These are phyloP conservation scores for Hirtodrosophila confusa DNA, from an alignment of 2,888 invertebrate species.

Conservation along the genomic window DNA sequence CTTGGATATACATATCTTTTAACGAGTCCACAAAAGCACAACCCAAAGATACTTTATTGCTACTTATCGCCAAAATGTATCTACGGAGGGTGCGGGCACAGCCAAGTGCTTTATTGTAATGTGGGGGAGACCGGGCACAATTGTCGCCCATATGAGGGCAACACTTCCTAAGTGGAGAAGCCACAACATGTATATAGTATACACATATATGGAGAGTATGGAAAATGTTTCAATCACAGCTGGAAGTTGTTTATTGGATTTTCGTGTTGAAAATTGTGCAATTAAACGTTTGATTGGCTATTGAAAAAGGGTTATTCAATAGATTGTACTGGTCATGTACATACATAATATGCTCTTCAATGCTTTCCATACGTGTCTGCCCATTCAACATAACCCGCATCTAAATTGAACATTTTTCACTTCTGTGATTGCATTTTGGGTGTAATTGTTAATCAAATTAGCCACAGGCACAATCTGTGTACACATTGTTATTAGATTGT, in stretches of 20 bases:
- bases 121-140: constrained; percentile 15
- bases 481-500: constrained; percentile 50
- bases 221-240: constrained; percentile 59
- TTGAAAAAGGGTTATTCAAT: constrained; percentile 59
- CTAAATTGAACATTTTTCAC: not conserved
- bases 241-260: constrained; percentile 40
- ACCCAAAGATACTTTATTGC: constrained; percentile 66
- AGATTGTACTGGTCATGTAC: constrained; percentile 24
- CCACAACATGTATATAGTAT: not conserved
- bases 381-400: constrained; percentile 33
- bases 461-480: constrained; percentile 58
- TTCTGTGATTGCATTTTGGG: constrained; percentile 30
- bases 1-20: constrained; percentile 46
- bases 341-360: constrained; percentile 9
- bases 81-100: constrained; percentile 38
- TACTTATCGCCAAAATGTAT: constrained; percentile 60
- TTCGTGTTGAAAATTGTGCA: constrained; percentile 49
- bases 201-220: not conserved
- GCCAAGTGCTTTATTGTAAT: constrained; percentile 34
- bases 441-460: constrained; percentile 67
- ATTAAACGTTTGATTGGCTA: constrained; percentile 58
- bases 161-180: constrained; percentile 16
- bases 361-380: not conserved
- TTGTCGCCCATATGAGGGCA: constrained; percentile 60
- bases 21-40: constrained; percentile 69